A percentile compares a stretch with the other conserved stretches of the same genome.
Evolutionary conservation across 2,888 invertebrate genomes (phyloP).

Genomic region (Melieria omissa): DNA sequence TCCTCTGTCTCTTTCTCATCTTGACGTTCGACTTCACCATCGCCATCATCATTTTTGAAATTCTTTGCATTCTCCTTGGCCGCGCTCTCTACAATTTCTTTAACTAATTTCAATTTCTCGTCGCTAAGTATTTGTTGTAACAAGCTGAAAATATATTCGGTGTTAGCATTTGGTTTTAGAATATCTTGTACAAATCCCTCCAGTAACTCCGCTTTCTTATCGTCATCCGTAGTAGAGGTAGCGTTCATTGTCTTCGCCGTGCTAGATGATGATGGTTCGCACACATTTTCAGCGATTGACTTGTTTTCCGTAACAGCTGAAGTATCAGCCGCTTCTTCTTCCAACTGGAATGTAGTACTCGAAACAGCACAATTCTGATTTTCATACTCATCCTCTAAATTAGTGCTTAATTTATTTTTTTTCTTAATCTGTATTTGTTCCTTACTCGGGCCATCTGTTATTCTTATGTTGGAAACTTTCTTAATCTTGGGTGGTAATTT

Average conservation of each 20-base stretch:
- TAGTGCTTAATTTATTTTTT: slow-evolving; percentile 13
- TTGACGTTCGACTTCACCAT: slow-evolving; percentile 22
- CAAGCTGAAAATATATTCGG: slow-evolving; percentile 49
- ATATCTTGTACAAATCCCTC: slow-evolving; percentile 54
- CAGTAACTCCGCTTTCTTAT: slow-evolving; percentile 47
- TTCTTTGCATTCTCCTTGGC: slow-evolving; percentile 30
- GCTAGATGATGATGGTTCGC: slow-evolving; percentile 40
- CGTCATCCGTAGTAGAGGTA: slow-evolving; percentile 40
- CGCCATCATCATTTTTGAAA: slow-evolving; percentile 31
- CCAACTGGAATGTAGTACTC: slow-evolving; percentile 47
- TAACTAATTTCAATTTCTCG: slow-evolving; percentile 52
- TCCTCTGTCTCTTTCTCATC: neutral
- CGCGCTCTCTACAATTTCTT: slow-evolving; percentile 47
- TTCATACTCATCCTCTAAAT: slow-evolving; percentile 30
- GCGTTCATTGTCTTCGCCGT: slow-evolving; percentile 42
- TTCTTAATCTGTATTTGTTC: slow-evolving; percentile 17
- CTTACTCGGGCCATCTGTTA: neutral
- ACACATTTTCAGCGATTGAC: slow-evolving; percentile 40
- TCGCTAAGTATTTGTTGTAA: slow-evolving; percentile 53
- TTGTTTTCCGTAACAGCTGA: slow-evolving; percentile 27
- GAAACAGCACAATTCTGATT: slow-evolving; percentile 51
- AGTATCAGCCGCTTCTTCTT: slow-evolving; percentile 3
- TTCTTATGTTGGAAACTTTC: slow-evolving; percentile 21
- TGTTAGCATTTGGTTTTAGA: slow-evolving; percentile 50
- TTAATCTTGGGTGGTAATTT: slow-evolving; percentile 16